Percentiles rank a stretch among this genome's conserved stretches.
phyloP scores from a whole-genome alignment of 2,113 vertebrate genomes.

The Epinephelus fuscoguttatus region DNA sequence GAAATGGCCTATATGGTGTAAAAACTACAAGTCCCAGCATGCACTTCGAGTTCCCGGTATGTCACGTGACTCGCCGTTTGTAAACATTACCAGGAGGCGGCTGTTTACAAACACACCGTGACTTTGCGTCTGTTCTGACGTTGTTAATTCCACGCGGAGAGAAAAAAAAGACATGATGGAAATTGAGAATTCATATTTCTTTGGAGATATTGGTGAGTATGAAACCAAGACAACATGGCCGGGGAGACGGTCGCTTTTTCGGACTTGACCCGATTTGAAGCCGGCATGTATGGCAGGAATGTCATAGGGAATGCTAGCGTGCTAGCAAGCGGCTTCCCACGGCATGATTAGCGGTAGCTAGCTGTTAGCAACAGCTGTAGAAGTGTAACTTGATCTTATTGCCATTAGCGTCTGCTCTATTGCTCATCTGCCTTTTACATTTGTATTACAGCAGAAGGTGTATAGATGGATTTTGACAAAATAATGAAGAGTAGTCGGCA shows the following conservation, averaged over 20 bases:
- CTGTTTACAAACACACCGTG: conserved; percentile 57
- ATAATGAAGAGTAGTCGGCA: no score
- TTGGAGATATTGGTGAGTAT: conserved; percentile 83
- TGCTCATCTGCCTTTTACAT: no score
- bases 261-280: not conserved
- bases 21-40: conserved; percentile 73
- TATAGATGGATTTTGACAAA: not conserved
- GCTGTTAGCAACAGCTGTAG: not conserved
- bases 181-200: conserved; percentile 64
- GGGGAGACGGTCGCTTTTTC: accelerated
- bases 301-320: not conserved
- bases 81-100: not conserved
- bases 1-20: not conserved
- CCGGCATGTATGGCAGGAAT: not conserved
- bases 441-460: not conserved
- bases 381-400: no score
- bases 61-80: conserved; percentile 42
- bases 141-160: not conserved
- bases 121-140: accelerated
- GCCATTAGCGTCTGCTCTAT: not conserved
- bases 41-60: accelerated
- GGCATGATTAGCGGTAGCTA: not conserved
- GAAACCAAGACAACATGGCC: not conserved
- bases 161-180: conserved; percentile 59
- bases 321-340: not conserved